Evolutionary conservation across 1,140 invertebrate species (phyloP), one percentile per base, ranked within the genome.

Genomic region (Papilio dardanus): DNA sequence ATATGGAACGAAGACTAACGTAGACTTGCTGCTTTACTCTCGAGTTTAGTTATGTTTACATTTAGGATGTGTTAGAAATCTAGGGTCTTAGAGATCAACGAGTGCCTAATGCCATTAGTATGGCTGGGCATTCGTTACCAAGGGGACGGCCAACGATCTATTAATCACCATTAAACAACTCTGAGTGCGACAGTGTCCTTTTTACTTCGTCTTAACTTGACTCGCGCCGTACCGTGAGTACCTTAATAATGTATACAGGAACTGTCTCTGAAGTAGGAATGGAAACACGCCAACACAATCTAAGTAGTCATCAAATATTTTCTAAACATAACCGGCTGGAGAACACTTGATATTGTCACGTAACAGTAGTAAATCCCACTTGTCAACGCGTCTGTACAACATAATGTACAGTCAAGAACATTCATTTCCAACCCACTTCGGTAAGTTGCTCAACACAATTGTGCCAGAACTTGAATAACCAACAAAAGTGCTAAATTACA

Each of bases 301-400:
- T 62, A 4, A 28, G 24, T 30, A 21, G 54, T 62, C 30, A 62
- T 30, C 54, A 30, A 58, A 58, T 28, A 28, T 12, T 62, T 62
- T 62, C 54, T 62, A 62, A 62, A 62, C 54, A 62, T 62, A 62
- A 62, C 54, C 54, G 12, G 54, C n/a, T 12, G 24, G 24, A 62
- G 54, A 2, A 30, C 5, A 30, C 24, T 62, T 14, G 21, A 62
- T 10, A 62, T 30, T 62, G 24, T 62, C 54, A 62, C 54, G 54
- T 62, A 62, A 62, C 12, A 28, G 24, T 4, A 62, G 54, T 62
- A 62, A 62, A 62, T 62, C 24, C 24, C 54, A 62, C 54, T 62
- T 62, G 54, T 62, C 54, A 30, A 14, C 54, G 54, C 54, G 10
- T 14, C 24, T 62, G 54, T 62, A 62, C 54, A 54, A 46, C 42